Evolutionary conservation across 1,140 invertebrate species (phyloP), one percentile per base, ranked within the genome.

Genomic region (Eriosoma lanigerum): DNA sequence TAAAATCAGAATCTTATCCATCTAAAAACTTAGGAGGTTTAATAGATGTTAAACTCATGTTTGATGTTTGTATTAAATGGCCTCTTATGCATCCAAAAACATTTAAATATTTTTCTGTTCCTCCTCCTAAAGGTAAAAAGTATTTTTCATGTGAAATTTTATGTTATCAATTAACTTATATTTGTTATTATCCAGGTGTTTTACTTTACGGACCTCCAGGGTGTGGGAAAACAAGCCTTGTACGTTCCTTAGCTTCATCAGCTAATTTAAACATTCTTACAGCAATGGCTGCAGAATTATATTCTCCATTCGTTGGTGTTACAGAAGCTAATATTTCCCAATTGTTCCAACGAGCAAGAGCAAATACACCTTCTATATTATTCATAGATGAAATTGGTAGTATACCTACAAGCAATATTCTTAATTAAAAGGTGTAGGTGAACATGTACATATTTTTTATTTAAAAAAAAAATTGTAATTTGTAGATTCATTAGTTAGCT

Each of bases 351-450:
- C 88, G 89, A 82, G 92, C 92, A 0, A 85, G 91, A 80, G 85
- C 89, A 83, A 89, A 89, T 82, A 87, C 91, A 5, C 92, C 92
- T 0, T 88, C 90, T 64, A 88, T 93, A 50, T 86, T 93, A 64
- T 93, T 93, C 84, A 89, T 93, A 82, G 92, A 93, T 87, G 92
- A 93, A 88, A 91, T 93, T 82, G 89, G 89, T 89, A 84, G 82
- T 80, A 68, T 60, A 26, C 8, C 17, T 38, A 4, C 3, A 38
- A n/a, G n/a, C n/a, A n/a, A 38, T 4, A 38, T 38, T 38, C 32
- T 38, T 38, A 38, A n/a, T n/a, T n/a, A n/a, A n/a, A n/a, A n/a
- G 32, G 8, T 38, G 8, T 38, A 38, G 3, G 8, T 38, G 8
- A 38, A 4, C 8, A 4, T 38, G 32, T n/a, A 38, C 32, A 38